Conservation (phyloP, 2,113 vertebrate species). For the Tor tambroides region DNA sequence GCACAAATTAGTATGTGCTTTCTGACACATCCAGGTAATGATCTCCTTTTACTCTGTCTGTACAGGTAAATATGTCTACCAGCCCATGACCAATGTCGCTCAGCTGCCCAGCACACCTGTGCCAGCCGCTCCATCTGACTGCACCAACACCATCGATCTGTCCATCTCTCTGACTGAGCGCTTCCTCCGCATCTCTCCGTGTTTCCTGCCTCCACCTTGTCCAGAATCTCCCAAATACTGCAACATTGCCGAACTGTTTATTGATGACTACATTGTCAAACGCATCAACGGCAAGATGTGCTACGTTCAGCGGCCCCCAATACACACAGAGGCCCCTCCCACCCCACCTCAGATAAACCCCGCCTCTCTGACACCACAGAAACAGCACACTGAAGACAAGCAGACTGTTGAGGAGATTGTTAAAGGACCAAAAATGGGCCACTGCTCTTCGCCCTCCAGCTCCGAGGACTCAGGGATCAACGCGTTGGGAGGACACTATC, state of each 20-base stretch:
- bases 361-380: constrained; percentile 42
- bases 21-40: constrained; percentile 2
- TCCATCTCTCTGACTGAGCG: constrained; percentile 89
- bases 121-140: constrained; percentile 77
- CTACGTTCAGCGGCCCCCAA: constrained; percentile 90
- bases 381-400: too few relatives aligned
- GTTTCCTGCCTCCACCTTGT: constrained; percentile 88
- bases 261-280: constrained; percentile 95
- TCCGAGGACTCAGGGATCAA: constrained; percentile 99
- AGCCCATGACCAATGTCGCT: constrained; percentile 96
- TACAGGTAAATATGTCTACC: constrained; percentile 95
- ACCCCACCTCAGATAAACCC: constrained; percentile 37
- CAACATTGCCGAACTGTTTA: constrained; percentile 92
- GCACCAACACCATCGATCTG: constrained; percentile 87
- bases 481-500: constrained; percentile 86
- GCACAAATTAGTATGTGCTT: constrained; percentile 11
- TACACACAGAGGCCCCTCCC: constrained; percentile 66
- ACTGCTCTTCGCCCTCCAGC: constrained; percentile 94
- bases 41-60: constrained; percentile 34
- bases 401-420: constrained; percentile 74
- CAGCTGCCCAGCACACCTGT: constrained; percentile 92
- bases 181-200: constrained; percentile 89
- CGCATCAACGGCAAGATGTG: constrained; percentile 99
- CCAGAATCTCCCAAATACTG: constrained; percentile 91
- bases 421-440: constrained; percentile 87